A percentile compares a stretch with the other conserved stretches of the same genome.
Evolutionary conservation across 2,888 invertebrate species (phyloP).

Genomic region (Troides aeacus): DNA sequence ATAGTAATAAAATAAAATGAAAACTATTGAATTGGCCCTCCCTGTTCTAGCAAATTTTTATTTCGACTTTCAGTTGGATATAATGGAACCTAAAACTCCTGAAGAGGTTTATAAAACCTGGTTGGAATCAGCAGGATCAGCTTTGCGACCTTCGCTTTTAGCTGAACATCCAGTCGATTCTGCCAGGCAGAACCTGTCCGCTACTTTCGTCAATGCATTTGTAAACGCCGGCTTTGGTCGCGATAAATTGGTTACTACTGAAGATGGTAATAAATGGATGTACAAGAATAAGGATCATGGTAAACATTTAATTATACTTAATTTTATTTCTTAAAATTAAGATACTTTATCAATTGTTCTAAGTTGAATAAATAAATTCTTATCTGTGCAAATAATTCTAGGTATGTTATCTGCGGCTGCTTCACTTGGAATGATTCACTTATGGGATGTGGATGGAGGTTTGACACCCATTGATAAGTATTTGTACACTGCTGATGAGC

Average conservation of each 20-base stretch:
- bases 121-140: slow-evolving; percentile 89
- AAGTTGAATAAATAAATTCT: not conserved
- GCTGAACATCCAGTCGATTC: slow-evolving; percentile 92
- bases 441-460: slow-evolving; percentile 99
- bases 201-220: slow-evolving; percentile 99
- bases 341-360: too few species aligned
- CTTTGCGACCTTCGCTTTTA: slow-evolving; percentile 84
- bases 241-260: slow-evolving; percentile 95
- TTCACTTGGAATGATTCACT: slow-evolving; percentile 94
- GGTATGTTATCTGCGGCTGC: slow-evolving; percentile 98
- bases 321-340: not conserved
- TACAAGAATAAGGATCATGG: slow-evolving; percentile 98
- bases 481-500: slow-evolving; percentile 95
- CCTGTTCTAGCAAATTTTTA: not conserved
- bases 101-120: slow-evolving; percentile 99
- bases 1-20: too few species aligned
- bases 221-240: slow-evolving; percentile 98
- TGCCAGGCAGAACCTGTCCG: slow-evolving; percentile 96
- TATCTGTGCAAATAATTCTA: slow-evolving; percentile 34
- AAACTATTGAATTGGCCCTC: too few species aligned
- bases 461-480: slow-evolving; percentile 99
- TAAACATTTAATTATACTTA: slow-evolving; percentile 34
- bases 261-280: slow-evolving; percentile 91
- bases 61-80: slow-evolving; percentile 86
- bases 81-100: slow-evolving; percentile 99